Base-by-base conservation (phyloP, 2,113 vertebrate species). In the Epinephelus cyanopodus region DNA sequence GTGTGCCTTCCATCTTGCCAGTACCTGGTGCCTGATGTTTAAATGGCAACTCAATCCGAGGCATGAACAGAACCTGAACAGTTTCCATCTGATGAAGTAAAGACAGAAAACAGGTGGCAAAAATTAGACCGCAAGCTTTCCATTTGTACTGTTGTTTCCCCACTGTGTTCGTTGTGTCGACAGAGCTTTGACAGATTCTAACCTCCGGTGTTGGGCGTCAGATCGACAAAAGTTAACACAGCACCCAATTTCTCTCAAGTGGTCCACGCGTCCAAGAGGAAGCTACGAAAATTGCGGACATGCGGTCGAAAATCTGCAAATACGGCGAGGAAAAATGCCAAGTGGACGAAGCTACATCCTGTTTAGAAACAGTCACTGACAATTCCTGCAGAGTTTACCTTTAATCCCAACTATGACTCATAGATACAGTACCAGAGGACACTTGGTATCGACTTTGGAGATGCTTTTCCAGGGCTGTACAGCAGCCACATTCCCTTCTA, bases 41-140 rank as follows among this genome's bases (percentile, higher is more conserved):
- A 66, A 73, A 57, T 33, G 63, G 62, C 68, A 70, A 78, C 71
- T 68, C 39, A 61, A 85, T 60, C n/a, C 5, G 50, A 67, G 42
- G 71, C 80, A 79, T 77, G 86, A 72, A 82, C 78, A 72, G 74
- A 68, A 83, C 52, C 42, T 50, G 23, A 63, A 21, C 62, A 60
- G 7, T 82, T 78, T 87, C 82, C 69, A 72, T 79, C 11, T 37
- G 79, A 74, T 90, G 70, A 89, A 63, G 86, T 91, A 79, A 78
- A 74, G 67, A 77, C 68, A 67, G 76, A 77, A 77, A 90, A 84
- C 89, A 92, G 56, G 74, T 81, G 67, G 61, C 70, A 76, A 57
- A 84, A 77, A 79, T 84, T 65, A 67, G 54, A 66, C 70, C 3
- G 23, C 52, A 65, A 56, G 67, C 42, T 78, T 81, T 79, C 83